Evolutionary conservation across 2,888 invertebrate species (phyloP).

Genomic region (Caenorhabditis zanzibari): DNA sequence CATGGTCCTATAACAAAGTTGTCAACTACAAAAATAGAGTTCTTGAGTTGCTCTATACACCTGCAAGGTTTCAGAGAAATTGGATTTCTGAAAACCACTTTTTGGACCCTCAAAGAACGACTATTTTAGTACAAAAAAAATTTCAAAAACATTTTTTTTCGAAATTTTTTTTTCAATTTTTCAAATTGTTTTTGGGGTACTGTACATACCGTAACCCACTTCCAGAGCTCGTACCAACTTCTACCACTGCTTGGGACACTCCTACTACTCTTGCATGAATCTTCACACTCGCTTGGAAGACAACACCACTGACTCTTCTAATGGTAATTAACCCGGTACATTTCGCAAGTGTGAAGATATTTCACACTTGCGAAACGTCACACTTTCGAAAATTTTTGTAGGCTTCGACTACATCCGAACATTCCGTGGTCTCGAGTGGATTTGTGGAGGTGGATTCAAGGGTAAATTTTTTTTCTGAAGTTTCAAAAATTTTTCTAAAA

Average conservation of each 20-base stretch:
- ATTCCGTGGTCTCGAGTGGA: constrained; percentile 74
- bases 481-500: background rate
- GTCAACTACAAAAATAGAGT: no score
- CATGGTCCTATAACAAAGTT: no score
- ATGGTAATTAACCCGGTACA: no score
- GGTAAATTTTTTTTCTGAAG: constrained; percentile 43
- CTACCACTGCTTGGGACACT: constrained; percentile 76
- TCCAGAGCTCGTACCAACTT: constrained; percentile 71
- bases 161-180: no score
- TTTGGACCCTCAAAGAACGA: no score
- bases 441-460: constrained; percentile 76
- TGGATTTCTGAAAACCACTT: no score
- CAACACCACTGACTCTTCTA: constrained; percentile 64
- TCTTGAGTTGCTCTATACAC: no score
- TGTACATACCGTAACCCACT: constrained; percentile 10
- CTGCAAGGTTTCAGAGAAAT: no score
- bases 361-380: background rate
- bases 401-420: constrained; percentile 75
- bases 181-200: background rate
- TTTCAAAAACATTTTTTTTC: no score
- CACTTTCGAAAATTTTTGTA: constrained; percentile 1
- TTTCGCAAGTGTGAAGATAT: no score
- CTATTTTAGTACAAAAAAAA: no score
- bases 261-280: constrained; percentile 75
- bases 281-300: constrained; percentile 68